Evolutionary conservation across 2,888 invertebrate species (phyloP).

Genomic region (Lypha dubia): DNA sequence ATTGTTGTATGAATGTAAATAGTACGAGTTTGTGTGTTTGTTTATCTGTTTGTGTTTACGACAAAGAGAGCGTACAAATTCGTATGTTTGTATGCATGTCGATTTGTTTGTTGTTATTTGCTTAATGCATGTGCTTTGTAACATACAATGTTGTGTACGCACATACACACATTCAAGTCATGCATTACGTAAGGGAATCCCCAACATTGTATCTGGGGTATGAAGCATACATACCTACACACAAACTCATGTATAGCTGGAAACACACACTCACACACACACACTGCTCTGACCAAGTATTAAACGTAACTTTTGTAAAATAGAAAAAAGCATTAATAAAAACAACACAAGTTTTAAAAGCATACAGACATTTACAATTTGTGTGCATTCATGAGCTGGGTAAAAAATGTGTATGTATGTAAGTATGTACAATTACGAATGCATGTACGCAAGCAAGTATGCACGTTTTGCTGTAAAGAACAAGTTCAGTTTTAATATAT

Average conservation of each 20-base stretch:
- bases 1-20: conserved; percentile 16
- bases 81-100: conserved; percentile 2
- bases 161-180: conserved; percentile 70
- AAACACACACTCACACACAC: not conserved
- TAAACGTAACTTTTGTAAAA: conserved; percentile 30
- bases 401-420: too few species aligned
- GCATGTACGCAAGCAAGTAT: not conserved
- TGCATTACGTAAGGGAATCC: conserved; percentile 82
- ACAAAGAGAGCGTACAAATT: not conserved
- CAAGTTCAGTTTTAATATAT: conserved; percentile 41
- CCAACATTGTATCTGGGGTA: conserved; percentile 77
- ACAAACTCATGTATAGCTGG: too few species aligned
- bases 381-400: not conserved
- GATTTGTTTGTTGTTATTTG: conserved; percentile 63
- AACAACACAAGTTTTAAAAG: conserved; percentile 12
- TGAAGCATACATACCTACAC: conserved; percentile 33
- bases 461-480: conserved; percentile 26
- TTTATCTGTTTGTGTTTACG: not conserved
- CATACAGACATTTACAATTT: not conserved
- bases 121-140: conserved; percentile 43
- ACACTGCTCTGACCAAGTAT: not conserved
- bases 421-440: not conserved
- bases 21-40: too few species aligned
- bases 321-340: conserved; percentile 11
- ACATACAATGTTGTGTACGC: not conserved